phyloP scores from a whole-genome alignment of 2,888 invertebrate genomes.

The Pristionchus mayeri region DNA sequence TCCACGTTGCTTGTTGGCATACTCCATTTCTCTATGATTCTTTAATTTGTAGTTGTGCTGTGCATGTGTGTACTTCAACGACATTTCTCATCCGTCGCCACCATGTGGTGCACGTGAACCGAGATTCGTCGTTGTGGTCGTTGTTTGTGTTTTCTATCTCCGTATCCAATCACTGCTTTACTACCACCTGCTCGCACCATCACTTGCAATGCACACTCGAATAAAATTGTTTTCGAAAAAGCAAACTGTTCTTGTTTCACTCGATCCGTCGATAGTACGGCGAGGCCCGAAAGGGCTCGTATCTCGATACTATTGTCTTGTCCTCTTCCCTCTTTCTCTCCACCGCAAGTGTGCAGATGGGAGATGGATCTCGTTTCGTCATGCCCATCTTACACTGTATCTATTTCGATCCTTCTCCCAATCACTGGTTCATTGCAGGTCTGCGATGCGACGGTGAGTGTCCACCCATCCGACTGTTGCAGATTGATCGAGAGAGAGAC shows the following conservation, averaged over 20 bases:
- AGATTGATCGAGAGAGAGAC: neutral
- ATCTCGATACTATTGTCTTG: neutral
- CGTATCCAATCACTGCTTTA: constrained; percentile 32
- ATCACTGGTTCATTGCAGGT: constrained; percentile 19
- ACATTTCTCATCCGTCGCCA: constrained; percentile 18
- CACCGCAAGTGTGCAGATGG: neutral
- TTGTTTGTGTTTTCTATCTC: constrained; percentile 19
- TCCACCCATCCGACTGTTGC: neutral
- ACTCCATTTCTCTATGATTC: constrained; percentile 3
- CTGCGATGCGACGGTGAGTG: constrained; percentile 7
- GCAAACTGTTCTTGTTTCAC: neutral
- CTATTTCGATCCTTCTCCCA: constrained; percentile 5
- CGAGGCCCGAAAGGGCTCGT: constrained; percentile 25
- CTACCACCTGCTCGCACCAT: constrained; percentile 10
- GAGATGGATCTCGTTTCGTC: constrained; percentile 5
- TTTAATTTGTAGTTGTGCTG: constrained; percentile 35
- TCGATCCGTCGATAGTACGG: constrained; percentile 33
- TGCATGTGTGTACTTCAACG: constrained; percentile 22
- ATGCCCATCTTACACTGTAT: constrained; percentile 42
- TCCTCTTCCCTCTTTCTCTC: neutral
- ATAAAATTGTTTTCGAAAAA: constrained; percentile 4
- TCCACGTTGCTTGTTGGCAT: constrained; percentile 44
- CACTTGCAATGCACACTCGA: constrained; percentile 19
- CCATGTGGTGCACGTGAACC: neutral
- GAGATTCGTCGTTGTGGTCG: neutral